Conservation (phyloP, 2,797 vertebrate genomes). For the Galago senegalensis region DNA sequence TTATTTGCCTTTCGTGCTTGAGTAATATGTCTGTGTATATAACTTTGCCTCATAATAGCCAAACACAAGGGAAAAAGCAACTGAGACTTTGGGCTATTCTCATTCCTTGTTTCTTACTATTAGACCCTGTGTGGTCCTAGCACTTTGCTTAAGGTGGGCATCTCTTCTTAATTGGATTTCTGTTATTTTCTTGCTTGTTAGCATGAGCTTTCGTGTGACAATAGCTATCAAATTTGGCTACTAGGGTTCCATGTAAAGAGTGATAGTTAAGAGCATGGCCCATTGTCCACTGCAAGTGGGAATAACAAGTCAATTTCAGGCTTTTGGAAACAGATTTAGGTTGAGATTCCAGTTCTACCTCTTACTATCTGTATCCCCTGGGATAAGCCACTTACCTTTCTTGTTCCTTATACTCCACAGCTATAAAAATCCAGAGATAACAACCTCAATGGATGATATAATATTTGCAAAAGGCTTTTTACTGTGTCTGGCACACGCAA, state of each 20-base stretch:
- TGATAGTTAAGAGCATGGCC: background rate
- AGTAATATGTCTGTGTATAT: background rate
- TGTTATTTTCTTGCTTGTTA: background rate
- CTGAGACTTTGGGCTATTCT: background rate
- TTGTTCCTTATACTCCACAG: background rate
- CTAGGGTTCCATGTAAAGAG: background rate
- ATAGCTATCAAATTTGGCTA: background rate
- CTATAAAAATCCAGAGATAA: background rate
- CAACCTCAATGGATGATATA: background rate
- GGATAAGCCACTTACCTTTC: background rate
- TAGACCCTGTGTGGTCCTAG: background rate
- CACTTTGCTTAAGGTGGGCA: background rate
- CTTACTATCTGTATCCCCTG: background rate
- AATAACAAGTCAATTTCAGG: background rate
- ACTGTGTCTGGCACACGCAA: background rate
- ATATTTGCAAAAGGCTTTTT: slow-evolving; percentile 3
- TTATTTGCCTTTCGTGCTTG: slow-evolving; percentile 18
- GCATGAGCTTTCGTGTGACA: background rate
- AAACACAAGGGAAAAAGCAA: background rate
- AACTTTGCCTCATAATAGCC: background rate
- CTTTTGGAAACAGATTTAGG: slow-evolving; percentile 7
- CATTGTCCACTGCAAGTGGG: background rate
- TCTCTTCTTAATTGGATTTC: background rate
- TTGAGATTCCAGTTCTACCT: background rate
- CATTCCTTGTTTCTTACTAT: background rate